phyloP scores from a whole-genome alignment of 37 sponge, comb jelly and placozoan genomes.

The Axinella damicornis region DNA sequence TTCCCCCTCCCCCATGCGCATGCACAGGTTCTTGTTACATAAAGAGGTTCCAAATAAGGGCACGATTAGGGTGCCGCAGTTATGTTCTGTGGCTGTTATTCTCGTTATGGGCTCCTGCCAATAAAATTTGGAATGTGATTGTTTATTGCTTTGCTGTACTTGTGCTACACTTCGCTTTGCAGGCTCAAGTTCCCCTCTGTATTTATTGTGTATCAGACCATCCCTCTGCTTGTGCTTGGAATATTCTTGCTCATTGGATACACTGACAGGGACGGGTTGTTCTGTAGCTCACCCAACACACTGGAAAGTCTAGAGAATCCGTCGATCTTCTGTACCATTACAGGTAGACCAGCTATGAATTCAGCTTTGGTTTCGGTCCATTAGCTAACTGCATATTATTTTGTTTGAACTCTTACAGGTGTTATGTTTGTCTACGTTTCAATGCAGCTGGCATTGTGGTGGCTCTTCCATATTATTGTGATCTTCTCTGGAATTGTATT shows the following conservation, averaged over 20 bases:
- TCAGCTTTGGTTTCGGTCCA: too few relatives aligned
- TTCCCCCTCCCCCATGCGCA: too few relatives aligned
- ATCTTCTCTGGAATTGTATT: neutral
- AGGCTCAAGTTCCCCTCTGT: neutral
- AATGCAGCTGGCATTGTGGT: conserved; percentile 11
- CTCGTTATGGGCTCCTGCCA: too few relatives aligned
- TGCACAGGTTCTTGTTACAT: too few relatives aligned
- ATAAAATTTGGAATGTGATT: too few relatives aligned
- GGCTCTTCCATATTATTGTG: conserved; percentile 1
- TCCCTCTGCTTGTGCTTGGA: conserved; percentile 5
- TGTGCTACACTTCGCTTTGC: too few relatives aligned
- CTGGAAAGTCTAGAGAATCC: neutral
- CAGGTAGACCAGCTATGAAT: too few relatives aligned
- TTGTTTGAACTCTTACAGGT: neutral
- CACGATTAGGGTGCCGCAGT: too few relatives aligned
- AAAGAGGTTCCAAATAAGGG: too few relatives aligned
- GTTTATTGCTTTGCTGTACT: too few relatives aligned
- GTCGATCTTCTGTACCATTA: neutral
- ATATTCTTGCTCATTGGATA: neutral
- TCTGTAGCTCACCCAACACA: neutral
- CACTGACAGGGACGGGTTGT: neutral
- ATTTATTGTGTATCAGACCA: neutral
- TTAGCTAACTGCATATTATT: too few relatives aligned
- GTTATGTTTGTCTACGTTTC: neutral
- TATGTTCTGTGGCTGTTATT: too few relatives aligned